These are phyloP conservation scores for Entomobrya proxima DNA, from an alignment of 2,888 invertebrate genomes.

Conservation along the genomic window DNA sequence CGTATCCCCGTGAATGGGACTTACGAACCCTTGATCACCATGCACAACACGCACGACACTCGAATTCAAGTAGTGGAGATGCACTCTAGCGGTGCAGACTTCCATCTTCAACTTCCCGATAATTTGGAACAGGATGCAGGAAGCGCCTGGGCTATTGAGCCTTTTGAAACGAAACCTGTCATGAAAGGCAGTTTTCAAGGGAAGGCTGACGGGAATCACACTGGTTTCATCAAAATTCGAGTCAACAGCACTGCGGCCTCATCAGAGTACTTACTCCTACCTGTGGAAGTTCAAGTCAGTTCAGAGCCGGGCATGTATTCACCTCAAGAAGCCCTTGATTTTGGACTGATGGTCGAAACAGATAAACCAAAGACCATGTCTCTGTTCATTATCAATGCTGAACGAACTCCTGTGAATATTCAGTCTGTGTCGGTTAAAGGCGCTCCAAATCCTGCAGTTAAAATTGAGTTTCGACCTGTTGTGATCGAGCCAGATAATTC, in stretches of 20 bases:
- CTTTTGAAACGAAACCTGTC: conserved; percentile 90
- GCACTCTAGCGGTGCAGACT: conserved; percentile 88
- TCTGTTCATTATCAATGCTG: conserved; percentile 84
- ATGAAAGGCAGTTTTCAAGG: conserved; percentile 90
- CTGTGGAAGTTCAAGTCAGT: conserved; percentile 89
- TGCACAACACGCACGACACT: conserved; percentile 95
- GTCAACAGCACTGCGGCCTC: conserved; percentile 81
- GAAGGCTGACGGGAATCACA: conserved; percentile 87
- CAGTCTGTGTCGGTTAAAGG: conserved; percentile 77
- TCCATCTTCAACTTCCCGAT: conserved; percentile 83
- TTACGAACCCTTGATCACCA: conserved; percentile 90
- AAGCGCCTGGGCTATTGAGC: conserved; percentile 93
- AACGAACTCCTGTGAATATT: conserved; percentile 83
- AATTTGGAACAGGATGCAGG: conserved; percentile 83
- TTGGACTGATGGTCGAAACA: conserved; percentile 86
- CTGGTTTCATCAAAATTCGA: conserved; percentile 88
- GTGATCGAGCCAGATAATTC: conserved; percentile 83
- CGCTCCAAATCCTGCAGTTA: conserved; percentile 79
- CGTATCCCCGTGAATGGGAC: conserved; percentile 94
- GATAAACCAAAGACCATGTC: conserved; percentile 83
- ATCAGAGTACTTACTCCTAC: conserved; percentile 85
- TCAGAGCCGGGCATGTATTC: conserved; percentile 85
- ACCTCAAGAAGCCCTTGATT: conserved; percentile 87
- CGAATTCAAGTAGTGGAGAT: conserved; percentile 87
- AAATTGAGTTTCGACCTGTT: conserved; percentile 83